Base-by-base conservation (phyloP, 2,888 invertebrate species). In the Dioctria linearis region DNA sequence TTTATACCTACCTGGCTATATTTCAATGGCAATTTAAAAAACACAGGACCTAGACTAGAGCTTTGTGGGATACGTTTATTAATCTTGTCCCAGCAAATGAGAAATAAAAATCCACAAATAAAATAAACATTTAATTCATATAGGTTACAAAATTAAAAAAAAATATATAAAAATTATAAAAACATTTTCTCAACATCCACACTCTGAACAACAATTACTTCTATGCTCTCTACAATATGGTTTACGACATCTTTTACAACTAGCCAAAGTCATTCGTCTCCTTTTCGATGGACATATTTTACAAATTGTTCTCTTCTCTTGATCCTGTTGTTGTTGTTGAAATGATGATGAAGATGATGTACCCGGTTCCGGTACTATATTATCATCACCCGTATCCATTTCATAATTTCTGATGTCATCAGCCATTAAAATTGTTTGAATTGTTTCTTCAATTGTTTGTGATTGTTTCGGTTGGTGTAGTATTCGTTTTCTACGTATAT, bases 211-310 rank as follows among this genome's bases (percentile, higher is more conserved):
- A 37, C 61, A 61, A 61, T 8, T 61, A 37, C 61, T 37, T 37
- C 39, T 61, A 3, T 39, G 61, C 11, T 61, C 61, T n/a, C 61
- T 61, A 37, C 61, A 61, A 37, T 61, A 61, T 8, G 61, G 61
- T 4, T 25, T 4, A 6, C 61, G 37, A 11, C 61, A 61, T 8
- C 2, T 61, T 61, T 37, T 61, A 39, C 61, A 61, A 11, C 8
- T 5, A 11, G 37, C 5, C 1, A 61, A 13, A 61, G 61, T 61
- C 61, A 61, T 61, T 39, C 61, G 25, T 37, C 61, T 5, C n/a
- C 37, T 39, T 37, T 5, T 6, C 37, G 61, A 3, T 4, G 61
- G 61, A n/a, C 61, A 61, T 39, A 61, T 61, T 61, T n/a, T 61
- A 39, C 61, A 61, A 11, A 39, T 61, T 8, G 61, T 61, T 25